These are phyloP conservation scores for Arge pagana DNA, from an alignment of 2,888 invertebrate species.

Conservation along the genomic window DNA sequence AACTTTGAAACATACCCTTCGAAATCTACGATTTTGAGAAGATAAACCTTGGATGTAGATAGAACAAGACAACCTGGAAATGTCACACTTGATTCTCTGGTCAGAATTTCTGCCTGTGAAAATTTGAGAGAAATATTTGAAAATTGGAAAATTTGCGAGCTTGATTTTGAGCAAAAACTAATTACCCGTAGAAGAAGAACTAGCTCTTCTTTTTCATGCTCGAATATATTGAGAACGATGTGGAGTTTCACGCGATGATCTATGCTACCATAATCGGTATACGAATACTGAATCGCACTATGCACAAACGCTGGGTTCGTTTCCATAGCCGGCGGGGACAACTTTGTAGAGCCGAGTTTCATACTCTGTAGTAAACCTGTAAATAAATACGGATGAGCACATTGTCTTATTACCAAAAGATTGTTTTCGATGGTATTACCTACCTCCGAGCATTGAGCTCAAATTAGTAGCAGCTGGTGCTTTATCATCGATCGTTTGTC, in stretches of 20 bases:
- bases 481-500: slow-evolving; percentile 26
- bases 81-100: slow-evolving; percentile 49
- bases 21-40: slow-evolving; percentile 59
- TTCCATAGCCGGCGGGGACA: slow-evolving; percentile 50
- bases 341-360: slow-evolving; percentile 55
- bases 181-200: slow-evolving; percentile 61
- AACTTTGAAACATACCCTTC: slow-evolving; percentile 50
- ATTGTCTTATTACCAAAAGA: too few relatives aligned
- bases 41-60: slow-evolving; percentile 61
- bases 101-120: slow-evolving; percentile 53
- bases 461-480: slow-evolving; percentile 44
- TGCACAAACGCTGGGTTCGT: slow-evolving; percentile 39
- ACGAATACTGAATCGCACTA: slow-evolving; percentile 61
- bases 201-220: slow-evolving; percentile 62
- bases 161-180: slow-evolving; percentile 3
- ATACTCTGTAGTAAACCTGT: slow-evolving; percentile 61
- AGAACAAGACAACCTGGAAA: slow-evolving; percentile 61
- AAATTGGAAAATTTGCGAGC: too few relatives aligned
- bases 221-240: slow-evolving; percentile 63
- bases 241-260: slow-evolving; percentile 66
- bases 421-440: too few relatives aligned
- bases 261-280: slow-evolving; percentile 61
- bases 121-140: not conserved
- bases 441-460: slow-evolving; percentile 60
- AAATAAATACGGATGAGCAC: slow-evolving; percentile 12